Evolutionary conservation across 2,888 invertebrate species (phyloP).

Genomic region (Alsophila aescularia): DNA sequence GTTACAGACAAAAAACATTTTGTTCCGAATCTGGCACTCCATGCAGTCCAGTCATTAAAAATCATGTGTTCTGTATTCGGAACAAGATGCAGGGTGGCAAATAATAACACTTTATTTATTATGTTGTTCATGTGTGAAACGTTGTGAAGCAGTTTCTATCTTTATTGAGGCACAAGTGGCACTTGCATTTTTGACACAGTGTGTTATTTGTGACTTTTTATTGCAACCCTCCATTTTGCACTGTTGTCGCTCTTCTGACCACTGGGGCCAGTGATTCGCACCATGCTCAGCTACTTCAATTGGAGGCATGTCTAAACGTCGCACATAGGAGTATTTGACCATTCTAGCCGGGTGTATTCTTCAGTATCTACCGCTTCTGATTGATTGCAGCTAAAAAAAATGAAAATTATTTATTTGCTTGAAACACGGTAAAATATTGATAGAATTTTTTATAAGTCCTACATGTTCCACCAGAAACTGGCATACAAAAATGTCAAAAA

Average conservation of each 20-base stretch:
- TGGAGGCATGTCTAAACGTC: conserved; percentile 21
- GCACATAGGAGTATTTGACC: too few species aligned
- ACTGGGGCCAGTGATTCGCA: conserved; percentile 25
- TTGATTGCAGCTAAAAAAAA: too few species aligned
- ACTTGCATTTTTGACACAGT: conserved; percentile 25
- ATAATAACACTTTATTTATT: neutral
- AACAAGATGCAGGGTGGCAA: neutral
- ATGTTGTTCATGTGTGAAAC: neutral
- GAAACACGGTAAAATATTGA: too few species aligned
- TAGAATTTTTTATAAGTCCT: too few species aligned
- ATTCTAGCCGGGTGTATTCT: too few species aligned
- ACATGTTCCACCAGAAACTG: too few species aligned
- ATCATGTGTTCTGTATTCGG: neutral
- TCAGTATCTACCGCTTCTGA: too few species aligned
- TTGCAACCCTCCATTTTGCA: conserved; percentile 21
- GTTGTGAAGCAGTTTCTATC: conserved; percentile 15
- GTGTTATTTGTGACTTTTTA: conserved; percentile 22
- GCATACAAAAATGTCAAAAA: too few species aligned
- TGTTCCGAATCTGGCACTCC: neutral
- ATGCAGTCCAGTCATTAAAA: neutral
- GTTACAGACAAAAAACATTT: too few species aligned
- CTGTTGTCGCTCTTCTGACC: conserved; percentile 24
- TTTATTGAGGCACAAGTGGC: conserved; percentile 26
- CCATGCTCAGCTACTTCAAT: conserved; percentile 29
- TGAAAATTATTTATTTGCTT: too few species aligned